Conservation (phyloP, 2,888 invertebrate genomes). For the Galeruca laticollis region DNA sequence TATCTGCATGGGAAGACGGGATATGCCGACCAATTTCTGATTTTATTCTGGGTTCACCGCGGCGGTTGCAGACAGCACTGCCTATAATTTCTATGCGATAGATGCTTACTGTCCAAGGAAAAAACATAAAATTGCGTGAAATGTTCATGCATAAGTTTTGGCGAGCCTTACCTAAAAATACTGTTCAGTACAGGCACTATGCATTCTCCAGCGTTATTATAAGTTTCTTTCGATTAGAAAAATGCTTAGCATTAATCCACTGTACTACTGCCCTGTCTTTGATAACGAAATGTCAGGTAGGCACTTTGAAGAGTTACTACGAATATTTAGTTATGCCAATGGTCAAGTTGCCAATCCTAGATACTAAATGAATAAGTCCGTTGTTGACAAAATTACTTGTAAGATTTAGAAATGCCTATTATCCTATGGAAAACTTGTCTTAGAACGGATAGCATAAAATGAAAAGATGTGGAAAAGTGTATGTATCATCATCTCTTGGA, state of each 20-base stretch:
- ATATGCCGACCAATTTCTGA: too few relatives aligned
- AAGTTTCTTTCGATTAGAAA: constrained; percentile 30
- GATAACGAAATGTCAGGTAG: constrained; percentile 20
- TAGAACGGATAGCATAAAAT: too few relatives aligned
- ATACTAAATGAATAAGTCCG: constrained; percentile 20
- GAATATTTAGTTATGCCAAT: constrained; percentile 26
- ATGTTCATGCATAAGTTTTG: constrained; percentile 16
- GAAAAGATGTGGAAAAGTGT: constrained; percentile 42
- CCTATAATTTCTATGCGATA: constrained; percentile 12
- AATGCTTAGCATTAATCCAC: constrained; percentile 24
- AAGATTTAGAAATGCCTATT: constrained; percentile 33
- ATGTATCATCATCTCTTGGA: constrained; percentile 41
- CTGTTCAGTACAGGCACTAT: constrained; percentile 18
- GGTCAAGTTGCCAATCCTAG: constrained; percentile 7
- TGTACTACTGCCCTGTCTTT: constrained; percentile 22
- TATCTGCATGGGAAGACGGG: too few relatives aligned
- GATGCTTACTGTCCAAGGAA: constrained; percentile 10
- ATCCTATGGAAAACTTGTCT: too few relatives aligned
- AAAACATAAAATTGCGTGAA: constrained; percentile 8
- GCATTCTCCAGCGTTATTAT: constrained; percentile 22
- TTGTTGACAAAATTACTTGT: constrained; percentile 24
- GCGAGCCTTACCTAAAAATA: constrained; percentile 8
- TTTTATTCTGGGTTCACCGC: not conserved
- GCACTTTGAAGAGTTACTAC: constrained; percentile 22
- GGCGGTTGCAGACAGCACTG: constrained; percentile 1